Evolutionary conservation across 2,888 invertebrate genomes (phyloP).

Genomic region (Adelphocoris suturalis): DNA sequence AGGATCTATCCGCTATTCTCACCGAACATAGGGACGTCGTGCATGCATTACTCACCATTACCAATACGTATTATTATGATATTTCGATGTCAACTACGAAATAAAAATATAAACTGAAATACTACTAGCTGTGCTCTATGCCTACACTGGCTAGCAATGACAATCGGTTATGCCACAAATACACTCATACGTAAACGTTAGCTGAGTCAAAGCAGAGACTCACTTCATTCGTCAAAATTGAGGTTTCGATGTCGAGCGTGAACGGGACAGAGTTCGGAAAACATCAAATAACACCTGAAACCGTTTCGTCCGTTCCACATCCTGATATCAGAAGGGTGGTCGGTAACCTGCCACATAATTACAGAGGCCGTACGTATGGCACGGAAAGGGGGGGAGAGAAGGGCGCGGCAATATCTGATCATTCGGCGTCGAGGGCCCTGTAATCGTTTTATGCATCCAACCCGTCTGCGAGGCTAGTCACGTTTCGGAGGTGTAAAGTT

Average conservation of each 20-base stretch:
- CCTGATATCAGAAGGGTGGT: background rate
- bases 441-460: conserved; percentile 22
- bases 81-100: too few species aligned
- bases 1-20: too few species aligned
- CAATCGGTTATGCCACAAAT: too few species aligned
- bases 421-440: background rate
- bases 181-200: too few species aligned
- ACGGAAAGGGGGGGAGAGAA: background rate
- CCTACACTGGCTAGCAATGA: too few species aligned
- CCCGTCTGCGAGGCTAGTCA: conserved; percentile 10
- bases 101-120: too few species aligned
- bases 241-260: background rate
- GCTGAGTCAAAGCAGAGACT: too few species aligned
- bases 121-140: too few species aligned
- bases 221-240: background rate
- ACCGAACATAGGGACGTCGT: too few species aligned
- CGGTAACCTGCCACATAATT: conserved; percentile 14
- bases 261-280: background rate
- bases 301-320: background rate
- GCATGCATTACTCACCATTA: too few species aligned
- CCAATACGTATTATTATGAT: too few species aligned
- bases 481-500: conserved; percentile 34
- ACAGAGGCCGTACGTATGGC: background rate
- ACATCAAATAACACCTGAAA: background rate
- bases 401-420: background rate